These are phyloP conservation scores for Drosophila crucigera DNA, from an alignment of 2,888 invertebrate genomes.

Conservation along the genomic window DNA sequence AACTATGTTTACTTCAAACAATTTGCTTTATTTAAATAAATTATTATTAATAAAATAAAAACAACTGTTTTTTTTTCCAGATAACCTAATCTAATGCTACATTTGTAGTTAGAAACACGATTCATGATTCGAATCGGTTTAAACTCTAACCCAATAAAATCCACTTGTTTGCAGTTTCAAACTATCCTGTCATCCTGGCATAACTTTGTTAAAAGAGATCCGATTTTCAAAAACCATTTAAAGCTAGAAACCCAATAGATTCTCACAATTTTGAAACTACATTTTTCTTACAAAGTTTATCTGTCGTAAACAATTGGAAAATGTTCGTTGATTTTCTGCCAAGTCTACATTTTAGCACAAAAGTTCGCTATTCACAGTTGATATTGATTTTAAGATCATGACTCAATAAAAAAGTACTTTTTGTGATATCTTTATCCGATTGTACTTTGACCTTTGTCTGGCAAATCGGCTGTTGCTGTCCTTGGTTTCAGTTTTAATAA, in stretches of 20 bases:
- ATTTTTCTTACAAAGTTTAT: not conserved
- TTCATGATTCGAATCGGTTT: not conserved
- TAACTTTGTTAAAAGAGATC: not conserved
- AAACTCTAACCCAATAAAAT: not conserved
- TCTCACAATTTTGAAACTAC: too few relatives aligned
- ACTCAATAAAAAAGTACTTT: constrained; percentile 1
- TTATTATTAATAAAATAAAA: constrained; percentile 60
- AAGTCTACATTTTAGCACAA: not conserved
- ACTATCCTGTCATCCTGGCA: not conserved
- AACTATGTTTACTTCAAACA: constrained; percentile 70
- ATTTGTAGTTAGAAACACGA: not conserved
- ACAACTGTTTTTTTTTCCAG: not conserved
- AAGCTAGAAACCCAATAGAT: not conserved
- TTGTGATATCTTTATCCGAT: not conserved
- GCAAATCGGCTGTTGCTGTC: constrained; percentile 9
- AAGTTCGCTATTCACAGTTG: not conserved
- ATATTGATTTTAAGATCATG: constrained; percentile 7
- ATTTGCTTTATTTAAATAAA: constrained; percentile 78
- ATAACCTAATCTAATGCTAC: not conserved
- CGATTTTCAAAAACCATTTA: not conserved
- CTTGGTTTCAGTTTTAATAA: constrained; percentile 35
- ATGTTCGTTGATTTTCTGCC: not conserved
- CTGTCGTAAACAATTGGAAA: not conserved
- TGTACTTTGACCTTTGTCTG: constrained; percentile 48
- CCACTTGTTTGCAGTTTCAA: too few relatives aligned